Percentiles rank a stretch among this genome's conserved stretches.
Evolutionary conservation across 2,797 vertebrate genomes (phyloP).

Genomic region (Anisognathus igniventris): DNA sequence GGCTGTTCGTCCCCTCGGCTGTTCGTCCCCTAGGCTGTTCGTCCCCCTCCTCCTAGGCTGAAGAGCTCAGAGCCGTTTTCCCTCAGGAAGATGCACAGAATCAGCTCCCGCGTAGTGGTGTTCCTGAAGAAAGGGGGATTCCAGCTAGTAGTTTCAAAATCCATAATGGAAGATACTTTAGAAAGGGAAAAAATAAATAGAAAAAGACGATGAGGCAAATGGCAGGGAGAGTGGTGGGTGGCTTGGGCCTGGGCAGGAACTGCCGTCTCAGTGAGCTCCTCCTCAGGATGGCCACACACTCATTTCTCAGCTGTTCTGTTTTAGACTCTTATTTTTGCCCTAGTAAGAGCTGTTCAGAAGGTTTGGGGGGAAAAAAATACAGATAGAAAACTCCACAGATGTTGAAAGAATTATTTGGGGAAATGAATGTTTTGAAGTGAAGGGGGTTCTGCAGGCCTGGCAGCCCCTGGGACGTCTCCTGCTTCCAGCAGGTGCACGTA

Average conservation of each 20-base stretch:
- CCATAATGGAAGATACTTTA: not conserved
- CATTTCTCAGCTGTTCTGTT: not conserved
- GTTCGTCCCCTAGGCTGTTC: not conserved
- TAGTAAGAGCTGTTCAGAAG: not conserved
- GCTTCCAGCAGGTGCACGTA: accelerated
- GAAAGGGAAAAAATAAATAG: not conserved
- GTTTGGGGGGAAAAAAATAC: accelerated
- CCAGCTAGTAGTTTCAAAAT: too few relatives aligned
- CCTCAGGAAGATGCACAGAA: accelerated
- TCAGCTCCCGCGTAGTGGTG: accelerated
- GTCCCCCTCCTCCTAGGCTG: accelerated
- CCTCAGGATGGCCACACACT: not conserved
- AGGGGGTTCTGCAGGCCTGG: not conserved
- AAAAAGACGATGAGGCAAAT: not conserved
- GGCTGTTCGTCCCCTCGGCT: too few relatives aligned
- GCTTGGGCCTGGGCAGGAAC: not conserved
- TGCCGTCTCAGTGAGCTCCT: too few relatives aligned
- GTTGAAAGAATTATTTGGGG: not conserved
- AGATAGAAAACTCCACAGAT: not conserved
- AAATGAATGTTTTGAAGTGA: not conserved
- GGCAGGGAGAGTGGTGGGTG: not conserved
- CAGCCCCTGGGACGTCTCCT: accelerated
- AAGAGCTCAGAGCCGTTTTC: too few relatives aligned
- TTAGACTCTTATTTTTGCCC: not conserved
- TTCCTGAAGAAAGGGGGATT: not conserved